Conservation (phyloP, 2,888 invertebrate species). For the Phyllotreta striolata region DNA sequence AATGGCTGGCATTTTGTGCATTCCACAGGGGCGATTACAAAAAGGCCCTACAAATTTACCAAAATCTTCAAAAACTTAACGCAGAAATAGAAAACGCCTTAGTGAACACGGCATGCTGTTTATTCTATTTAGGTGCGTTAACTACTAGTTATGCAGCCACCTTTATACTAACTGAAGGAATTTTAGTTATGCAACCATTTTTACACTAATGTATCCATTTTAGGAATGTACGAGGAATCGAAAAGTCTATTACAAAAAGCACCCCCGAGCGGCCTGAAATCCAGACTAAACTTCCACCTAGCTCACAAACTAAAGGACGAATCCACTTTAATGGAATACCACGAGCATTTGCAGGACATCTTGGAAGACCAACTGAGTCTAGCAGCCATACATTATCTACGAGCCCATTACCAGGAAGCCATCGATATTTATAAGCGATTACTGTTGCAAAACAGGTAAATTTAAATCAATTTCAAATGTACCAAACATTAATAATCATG, state of each 20-base stretch:
- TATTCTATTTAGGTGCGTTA: conserved; percentile 85
- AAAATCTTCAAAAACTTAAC: conserved; percentile 65
- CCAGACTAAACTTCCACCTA: conserved; percentile 88
- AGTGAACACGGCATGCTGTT: conserved; percentile 90
- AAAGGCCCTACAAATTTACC: conserved; percentile 78
- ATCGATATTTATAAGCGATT: conserved; percentile 97
- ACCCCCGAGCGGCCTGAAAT: conserved; percentile 69
- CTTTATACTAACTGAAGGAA: not conserved
- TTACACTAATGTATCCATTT: conserved; percentile 4
- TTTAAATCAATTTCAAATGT: not conserved
- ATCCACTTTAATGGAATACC: conserved; percentile 80
- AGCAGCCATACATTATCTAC: conserved; percentile 94
- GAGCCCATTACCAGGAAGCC: conserved; percentile 98
- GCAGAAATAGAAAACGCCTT: conserved; percentile 69
- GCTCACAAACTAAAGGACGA: conserved; percentile 94
- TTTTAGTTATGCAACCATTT: conserved; percentile 1
- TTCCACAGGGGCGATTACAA: conserved; percentile 96
- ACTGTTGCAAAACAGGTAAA: conserved; percentile 86
- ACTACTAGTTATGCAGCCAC: not conserved
- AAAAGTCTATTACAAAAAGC: conserved; percentile 71
- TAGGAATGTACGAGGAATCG: conserved; percentile 78
- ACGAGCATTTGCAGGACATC: conserved; percentile 84
- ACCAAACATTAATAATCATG: too few species aligned
- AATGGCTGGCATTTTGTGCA: conserved; percentile 95
- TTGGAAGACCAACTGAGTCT: conserved; percentile 95